Evolutionary conservation across 2,888 invertebrate genomes (phyloP).

Genomic region (Leucania comma): DNA sequence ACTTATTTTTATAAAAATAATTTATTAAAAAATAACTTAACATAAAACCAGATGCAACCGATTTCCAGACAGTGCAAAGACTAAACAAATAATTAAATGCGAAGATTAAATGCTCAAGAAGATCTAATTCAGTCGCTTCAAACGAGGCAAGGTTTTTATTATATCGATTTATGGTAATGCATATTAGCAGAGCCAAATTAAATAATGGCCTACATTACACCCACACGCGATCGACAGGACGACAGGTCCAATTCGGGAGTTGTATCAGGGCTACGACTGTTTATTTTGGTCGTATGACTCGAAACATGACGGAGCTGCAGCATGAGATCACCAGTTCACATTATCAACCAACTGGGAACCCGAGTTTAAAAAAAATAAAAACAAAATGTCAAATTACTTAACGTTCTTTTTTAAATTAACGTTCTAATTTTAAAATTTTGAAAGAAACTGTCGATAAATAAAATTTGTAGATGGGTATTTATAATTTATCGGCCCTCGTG

Average conservation of each 20-base stretch:
- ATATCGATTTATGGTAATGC: constrained; percentile 50
- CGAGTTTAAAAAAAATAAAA: constrained; percentile 47
- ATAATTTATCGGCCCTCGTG: constrained; percentile 50
- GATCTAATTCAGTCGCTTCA: constrained; percentile 3
- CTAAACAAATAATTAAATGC: not conserved
- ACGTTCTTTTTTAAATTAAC: constrained; percentile 15
- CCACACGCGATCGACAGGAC: constrained; percentile 71
- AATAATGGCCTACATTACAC: constrained; percentile 72
- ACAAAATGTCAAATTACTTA: constrained; percentile 41
- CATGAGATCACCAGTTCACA: constrained; percentile 85
- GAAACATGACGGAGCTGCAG: constrained; percentile 80
- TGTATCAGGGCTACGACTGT: constrained; percentile 74
- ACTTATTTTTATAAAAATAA: too few species aligned
- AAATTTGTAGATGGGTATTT: constrained; percentile 31
- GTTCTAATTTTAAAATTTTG: constrained; percentile 49
- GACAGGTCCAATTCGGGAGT: constrained; percentile 77
- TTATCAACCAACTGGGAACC: constrained; percentile 66
- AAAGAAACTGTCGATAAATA: constrained; percentile 5
- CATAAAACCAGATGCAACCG: not conserved
- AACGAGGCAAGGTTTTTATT: constrained; percentile 20
- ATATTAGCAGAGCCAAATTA: constrained; percentile 61
- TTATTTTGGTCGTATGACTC: constrained; percentile 87
- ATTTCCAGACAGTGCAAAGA: not conserved
- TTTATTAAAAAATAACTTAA: too few species aligned
- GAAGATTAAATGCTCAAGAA: constrained; percentile 5